Conservation (phyloP, 2,797 vertebrate genomes). For the Enteromius treurensis region DNA sequence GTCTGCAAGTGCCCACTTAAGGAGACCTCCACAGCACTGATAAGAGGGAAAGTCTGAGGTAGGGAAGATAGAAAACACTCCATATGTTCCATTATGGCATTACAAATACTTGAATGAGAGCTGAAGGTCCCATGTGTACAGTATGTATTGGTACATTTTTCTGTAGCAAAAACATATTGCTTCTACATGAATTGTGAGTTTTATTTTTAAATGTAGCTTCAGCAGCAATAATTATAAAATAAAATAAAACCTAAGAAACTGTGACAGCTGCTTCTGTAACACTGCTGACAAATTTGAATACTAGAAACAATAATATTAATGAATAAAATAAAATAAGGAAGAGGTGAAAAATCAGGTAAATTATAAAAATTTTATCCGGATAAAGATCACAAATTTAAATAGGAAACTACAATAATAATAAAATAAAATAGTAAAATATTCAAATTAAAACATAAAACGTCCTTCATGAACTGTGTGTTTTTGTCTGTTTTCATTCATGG, state of each 20-base stretch:
- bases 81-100: constrained; percentile 25
- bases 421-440: background rate
- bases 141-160: constrained; percentile 6
- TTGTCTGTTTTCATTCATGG: too few relatives aligned
- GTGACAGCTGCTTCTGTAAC: background rate
- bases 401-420: background rate
- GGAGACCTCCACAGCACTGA: constrained; percentile 28
- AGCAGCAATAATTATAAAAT: background rate
- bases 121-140: background rate
- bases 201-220: background rate
- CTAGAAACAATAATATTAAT: background rate
- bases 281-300: background rate
- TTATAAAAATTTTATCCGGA: background rate
- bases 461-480: too few relatives aligned
- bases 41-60: constrained; percentile 52
- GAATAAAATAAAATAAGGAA: background rate
- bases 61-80: constrained; percentile 42
- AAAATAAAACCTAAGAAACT: background rate
- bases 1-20: constrained; percentile 43
- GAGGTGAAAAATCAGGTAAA: background rate
- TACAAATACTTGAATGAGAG: constrained; percentile 11
- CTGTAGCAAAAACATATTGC: background rate
- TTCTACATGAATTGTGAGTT: background rate
- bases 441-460: background rate
- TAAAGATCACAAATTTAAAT: background rate